A percentile compares a stretch with the other conserved stretches of the same genome.
Conservation (phyloP, 2,888 invertebrate genomes). For the Pachymerium ferrugineum region DNA sequence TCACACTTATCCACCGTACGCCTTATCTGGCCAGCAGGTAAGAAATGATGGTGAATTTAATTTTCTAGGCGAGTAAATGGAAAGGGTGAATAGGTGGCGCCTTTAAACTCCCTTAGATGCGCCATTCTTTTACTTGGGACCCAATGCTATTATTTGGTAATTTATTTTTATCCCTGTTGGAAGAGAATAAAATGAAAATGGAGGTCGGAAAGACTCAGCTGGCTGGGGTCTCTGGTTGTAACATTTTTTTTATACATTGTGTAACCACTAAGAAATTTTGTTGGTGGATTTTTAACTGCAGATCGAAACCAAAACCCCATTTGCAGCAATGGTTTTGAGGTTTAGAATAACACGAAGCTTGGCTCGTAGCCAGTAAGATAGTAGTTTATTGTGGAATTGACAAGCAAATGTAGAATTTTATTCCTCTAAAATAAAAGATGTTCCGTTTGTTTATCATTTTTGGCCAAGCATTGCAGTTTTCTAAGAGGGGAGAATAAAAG, state of each 20-base stretch:
- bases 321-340: too few relatives aligned
- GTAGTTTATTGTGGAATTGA: not conserved
- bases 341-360: not conserved
- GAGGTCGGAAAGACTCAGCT: not conserved
- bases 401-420: too few relatives aligned
- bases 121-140: not conserved
- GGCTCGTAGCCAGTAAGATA: not conserved
- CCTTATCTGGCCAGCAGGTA: slow-evolving; percentile 21
- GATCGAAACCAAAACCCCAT: too few relatives aligned
- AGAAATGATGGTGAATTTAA: not conserved
- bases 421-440: too few relatives aligned
- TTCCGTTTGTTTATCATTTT: too few relatives aligned
- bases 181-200: not conserved
- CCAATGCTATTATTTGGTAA: slow-evolving; percentile 4
- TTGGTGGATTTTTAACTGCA: too few relatives aligned
- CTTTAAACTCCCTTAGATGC: not conserved
- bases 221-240: too few relatives aligned
- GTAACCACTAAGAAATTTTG: too few relatives aligned
- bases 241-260: too few relatives aligned
- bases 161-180: not conserved
- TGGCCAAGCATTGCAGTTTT: too few relatives aligned
- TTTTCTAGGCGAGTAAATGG: not conserved
- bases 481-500: too few relatives aligned
- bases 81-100: not conserved
- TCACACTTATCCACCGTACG: slow-evolving; percentile 17